These are phyloP conservation scores for Lingula anatina DNA, from an alignment of 2,888 invertebrate species.

Conservation along the genomic window DNA sequence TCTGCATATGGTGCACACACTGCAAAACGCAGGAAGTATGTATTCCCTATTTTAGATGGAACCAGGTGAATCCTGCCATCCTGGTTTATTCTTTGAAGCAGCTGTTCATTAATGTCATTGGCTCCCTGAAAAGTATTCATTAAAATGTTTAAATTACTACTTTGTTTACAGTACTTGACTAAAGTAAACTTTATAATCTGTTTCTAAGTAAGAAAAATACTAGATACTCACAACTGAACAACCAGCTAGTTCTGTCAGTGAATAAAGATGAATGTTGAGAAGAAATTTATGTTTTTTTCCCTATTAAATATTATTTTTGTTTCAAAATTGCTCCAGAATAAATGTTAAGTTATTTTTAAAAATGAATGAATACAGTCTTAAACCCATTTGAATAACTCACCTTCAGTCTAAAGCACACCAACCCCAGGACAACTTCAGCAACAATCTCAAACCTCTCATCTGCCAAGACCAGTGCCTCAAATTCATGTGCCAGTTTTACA, in stretches of 20 bases:
- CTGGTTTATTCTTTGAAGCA: slow-evolving; percentile 80
- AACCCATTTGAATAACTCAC: background rate
- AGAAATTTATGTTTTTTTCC: too few relatives aligned
- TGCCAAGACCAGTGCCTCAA: slow-evolving; percentile 64
- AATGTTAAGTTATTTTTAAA: too few relatives aligned
- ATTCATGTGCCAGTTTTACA: slow-evolving; percentile 64
- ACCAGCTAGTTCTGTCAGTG: too few relatives aligned
- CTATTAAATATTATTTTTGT: too few relatives aligned
- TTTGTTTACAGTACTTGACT: too few relatives aligned
- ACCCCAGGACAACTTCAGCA: slow-evolving; percentile 74
- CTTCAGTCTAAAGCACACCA: slow-evolving; percentile 82
- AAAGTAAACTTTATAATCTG: too few relatives aligned
- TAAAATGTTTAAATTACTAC: too few relatives aligned
- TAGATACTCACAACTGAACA: too few relatives aligned
- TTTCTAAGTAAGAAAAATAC: too few relatives aligned
- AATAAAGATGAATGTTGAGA: too few relatives aligned
- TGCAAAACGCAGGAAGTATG: slow-evolving; percentile 82
- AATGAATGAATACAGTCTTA: too few relatives aligned
- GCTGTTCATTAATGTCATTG: slow-evolving; percentile 75
- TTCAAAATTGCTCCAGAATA: too few relatives aligned
- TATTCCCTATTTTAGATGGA: slow-evolving; percentile 78
- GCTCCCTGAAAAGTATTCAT: slow-evolving; percentile 60
- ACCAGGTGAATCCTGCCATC: slow-evolving; percentile 87
- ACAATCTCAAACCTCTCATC: slow-evolving; percentile 76
- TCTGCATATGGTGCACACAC: slow-evolving; percentile 82